Conservation (phyloP, 2,888 invertebrate genomes). For the Neoitamus cyanurus region DNA sequence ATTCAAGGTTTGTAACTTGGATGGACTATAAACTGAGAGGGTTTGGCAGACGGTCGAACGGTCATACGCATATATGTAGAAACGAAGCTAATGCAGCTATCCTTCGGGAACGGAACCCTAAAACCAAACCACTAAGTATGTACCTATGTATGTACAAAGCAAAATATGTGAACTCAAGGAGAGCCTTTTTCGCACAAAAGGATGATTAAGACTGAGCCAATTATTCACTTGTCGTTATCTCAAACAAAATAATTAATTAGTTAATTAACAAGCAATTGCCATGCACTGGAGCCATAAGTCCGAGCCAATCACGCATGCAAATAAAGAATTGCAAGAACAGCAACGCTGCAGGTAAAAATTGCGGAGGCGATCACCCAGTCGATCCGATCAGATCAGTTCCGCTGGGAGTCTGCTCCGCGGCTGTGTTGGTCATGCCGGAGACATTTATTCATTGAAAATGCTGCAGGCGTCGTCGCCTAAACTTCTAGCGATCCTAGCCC, state of each 20-base stretch:
- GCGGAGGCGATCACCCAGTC: conserved; percentile 36
- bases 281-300: conserved; percentile 53
- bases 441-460: not conserved
- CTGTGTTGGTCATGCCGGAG: not conserved
- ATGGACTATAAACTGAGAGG: no score
- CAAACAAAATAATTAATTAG: conserved; percentile 65
- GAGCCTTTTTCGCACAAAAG: not conserved
- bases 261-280: conserved; percentile 64
- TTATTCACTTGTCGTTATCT: conserved; percentile 61
- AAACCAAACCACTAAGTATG: no score
- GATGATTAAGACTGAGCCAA: conserved; percentile 53
- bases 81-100: no score
- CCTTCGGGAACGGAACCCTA: no score
- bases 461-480: conserved; percentile 1
- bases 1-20: no score
- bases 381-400: conserved; percentile 19
- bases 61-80: no score
- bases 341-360: conserved; percentile 9
- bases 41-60: no score
- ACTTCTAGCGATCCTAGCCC: not conserved
- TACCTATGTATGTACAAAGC: not conserved
- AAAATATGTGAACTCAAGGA: not conserved
- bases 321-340: conserved; percentile 50
- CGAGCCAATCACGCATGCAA: conserved; percentile 54
- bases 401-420: not conserved